These are phyloP conservation scores for Sycophila texana DNA, from an alignment of 2,888 invertebrate species.

Conservation along the genomic window DNA sequence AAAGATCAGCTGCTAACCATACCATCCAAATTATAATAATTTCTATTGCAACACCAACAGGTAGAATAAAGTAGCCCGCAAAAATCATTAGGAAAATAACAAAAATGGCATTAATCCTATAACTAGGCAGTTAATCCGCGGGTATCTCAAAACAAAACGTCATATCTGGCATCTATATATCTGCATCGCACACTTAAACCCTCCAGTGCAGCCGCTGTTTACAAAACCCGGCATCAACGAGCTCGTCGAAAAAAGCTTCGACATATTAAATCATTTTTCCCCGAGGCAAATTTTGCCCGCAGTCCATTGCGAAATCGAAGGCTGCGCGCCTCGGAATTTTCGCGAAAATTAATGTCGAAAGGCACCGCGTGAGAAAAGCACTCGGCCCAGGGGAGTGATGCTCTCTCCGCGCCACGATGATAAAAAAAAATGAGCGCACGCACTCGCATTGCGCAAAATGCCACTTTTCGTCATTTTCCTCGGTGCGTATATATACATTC, in stretches of 20 bases:
- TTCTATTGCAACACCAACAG: no score
- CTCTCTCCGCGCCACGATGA: no score
- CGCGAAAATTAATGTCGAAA: conserved; percentile 42
- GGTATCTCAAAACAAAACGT: no score
- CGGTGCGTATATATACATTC: conserved; percentile 1
- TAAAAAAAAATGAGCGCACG: background rate
- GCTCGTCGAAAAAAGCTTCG: conserved; percentile 9
- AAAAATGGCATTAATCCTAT: background rate
- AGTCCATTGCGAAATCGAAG: conserved; percentile 26
- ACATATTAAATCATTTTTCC: conserved; percentile 11
- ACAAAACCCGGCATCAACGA: no score
- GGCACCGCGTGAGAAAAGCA: conserved; percentile 41
- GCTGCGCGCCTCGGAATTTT: conserved; percentile 42
- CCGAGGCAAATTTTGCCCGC: background rate
- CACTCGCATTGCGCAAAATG: background rate
- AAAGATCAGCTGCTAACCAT: no score
- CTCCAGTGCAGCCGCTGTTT: background rate
- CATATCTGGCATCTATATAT: no score
- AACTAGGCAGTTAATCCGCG: background rate
- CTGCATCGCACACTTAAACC: no score
- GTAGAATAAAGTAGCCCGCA: no score
- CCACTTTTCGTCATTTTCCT: conserved; percentile 32
- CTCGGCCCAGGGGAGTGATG: background rate
- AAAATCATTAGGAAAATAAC: no score
- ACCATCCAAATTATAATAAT: no score